Evolutionary conservation across 2,113 vertebrate genomes (phyloP), one percentile per base, ranked within the genome.

Genomic region (Craseonycteris thonglongyai): DNA sequence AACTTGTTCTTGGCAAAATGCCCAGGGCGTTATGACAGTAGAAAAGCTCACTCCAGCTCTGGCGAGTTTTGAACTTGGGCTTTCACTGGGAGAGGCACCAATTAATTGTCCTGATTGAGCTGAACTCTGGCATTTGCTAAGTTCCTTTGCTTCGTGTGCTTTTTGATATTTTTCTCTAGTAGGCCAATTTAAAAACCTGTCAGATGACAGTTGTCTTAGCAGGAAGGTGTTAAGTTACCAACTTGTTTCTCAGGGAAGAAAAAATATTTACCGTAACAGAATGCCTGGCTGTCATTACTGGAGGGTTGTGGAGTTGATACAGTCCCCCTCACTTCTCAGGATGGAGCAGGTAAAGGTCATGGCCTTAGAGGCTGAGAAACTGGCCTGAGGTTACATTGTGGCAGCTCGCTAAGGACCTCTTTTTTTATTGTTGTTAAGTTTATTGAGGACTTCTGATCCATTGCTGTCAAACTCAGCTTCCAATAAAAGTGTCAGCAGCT

Each of bases 91-190:
- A 30, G 38, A 49, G 82, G 56, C 35, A 2, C 56, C n/a, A 2
- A 5, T 15, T 6, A 22, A 30, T 11, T 24, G n/a, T 26, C 40
- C 18, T 4, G 2, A 38, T 22, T 18, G 2, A 1, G 7, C 79
- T 4, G 54, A 30, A 30, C 69, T 11, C 69, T 8, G 65, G 21
- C 45, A 0, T 6, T 6, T 0, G 40, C 76, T 2, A 0, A 0
- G n/a, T 45, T 18, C 26, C 75, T 66, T 19, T 21, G 72, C 47
- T 49, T 33, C 2, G 51, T 14, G 18, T 30, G 18, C 35, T 56
- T 76, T 90, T 85, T 88, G 71, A 2, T 2, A 0, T 18, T 3
- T 47, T 69, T 28, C 65, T 42, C 30, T 6, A 0, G 5, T 0
- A 24, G 69, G 80, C 81, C 49, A 5, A n/a, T n/a, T 58, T 26